Base-by-base conservation (phyloP, 1,140 invertebrate species). In the Gerris buenoi region DNA sequence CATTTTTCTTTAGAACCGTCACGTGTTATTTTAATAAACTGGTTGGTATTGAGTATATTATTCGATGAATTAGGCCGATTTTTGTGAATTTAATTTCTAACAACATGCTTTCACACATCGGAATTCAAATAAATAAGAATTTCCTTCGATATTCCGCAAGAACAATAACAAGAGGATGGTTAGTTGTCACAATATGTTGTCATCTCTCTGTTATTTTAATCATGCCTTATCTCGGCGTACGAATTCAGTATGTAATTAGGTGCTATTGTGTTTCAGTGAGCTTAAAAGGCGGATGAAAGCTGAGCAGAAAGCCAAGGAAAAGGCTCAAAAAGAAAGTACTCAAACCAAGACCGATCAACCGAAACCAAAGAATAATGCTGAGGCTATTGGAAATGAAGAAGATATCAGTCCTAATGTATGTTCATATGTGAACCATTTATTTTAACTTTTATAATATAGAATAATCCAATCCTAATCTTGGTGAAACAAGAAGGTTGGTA, bases 291-390 rank as follows among this genome's bases (percentile, higher is more conserved):
- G 91, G 28, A 73, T 90, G 60, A 98, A 98, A 79, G 88, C 88
- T 22, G 91, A 96, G 76, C 88, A 96, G 75, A 97, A 97, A 76
- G 86, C 87, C 10, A 91, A 95, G 75, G 91, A 95, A 74, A 97
- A 97, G 76, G 83, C 85, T n/a, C 90, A 92, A 76, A 96, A 95
- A 74, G 84, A 82, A 2, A 76, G 81, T 67, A 73, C 77, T 64
- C 75, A 28, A 73, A 74, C 75, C 22, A 66, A 74, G 26, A 78
- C 80, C 63, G 75, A 74, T 64, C 75, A 76, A 63, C 56, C 75
- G 23, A 72, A 72, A 67, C 76, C 78, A 73, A 75, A 74, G 71
- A 76, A 79, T 66, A 80, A 80, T 68, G 72, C 79, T n/a, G 72
- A 76, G 27, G 5, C 18, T 5, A 46, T 46, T 5, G 18, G 18